Evolutionary conservation across 2,888 invertebrate genomes (phyloP).

Genomic region (Dynastes grantii): DNA sequence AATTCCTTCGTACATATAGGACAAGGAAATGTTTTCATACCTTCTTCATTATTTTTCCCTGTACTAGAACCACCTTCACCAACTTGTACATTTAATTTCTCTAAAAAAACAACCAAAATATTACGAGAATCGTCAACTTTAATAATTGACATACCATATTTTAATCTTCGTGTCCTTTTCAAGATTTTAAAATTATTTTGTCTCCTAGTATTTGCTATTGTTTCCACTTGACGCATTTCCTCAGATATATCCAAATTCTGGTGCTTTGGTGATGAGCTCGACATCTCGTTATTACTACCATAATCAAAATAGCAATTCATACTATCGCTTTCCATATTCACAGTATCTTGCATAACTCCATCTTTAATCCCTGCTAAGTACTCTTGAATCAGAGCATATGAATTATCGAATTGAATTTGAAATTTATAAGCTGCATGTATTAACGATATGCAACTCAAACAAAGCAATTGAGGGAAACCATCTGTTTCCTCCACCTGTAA

Average conservation of each 20-base stretch:
- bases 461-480: conserved; percentile 57
- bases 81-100: conserved; percentile 13
- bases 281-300: conserved; percentile 31
- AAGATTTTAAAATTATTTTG: conserved; percentile 20
- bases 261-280: background rate
- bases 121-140: background rate
- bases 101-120: background rate
- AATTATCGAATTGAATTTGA: conserved; percentile 59
- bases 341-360: conserved; percentile 18
- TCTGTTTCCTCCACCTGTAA: conserved; percentile 55
- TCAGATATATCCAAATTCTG: background rate
- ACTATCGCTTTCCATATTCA: conserved; percentile 48
- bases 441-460: conserved; percentile 57
- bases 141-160: conserved; percentile 13
- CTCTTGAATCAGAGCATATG: conserved; percentile 56
- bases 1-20: conserved; percentile 63
- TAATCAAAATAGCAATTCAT: conserved; percentile 1
- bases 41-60: conserved; percentile 39
- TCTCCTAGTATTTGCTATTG: background rate
- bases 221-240: background rate
- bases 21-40: conserved; percentile 58
- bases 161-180: conserved; percentile 50
- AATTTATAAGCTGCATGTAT: conserved; percentile 59
- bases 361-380: conserved; percentile 56
- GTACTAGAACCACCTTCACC: background rate